phyloP scores from a whole-genome alignment of 2,113 vertebrate genomes.

The Eurystomus gularis region DNA sequence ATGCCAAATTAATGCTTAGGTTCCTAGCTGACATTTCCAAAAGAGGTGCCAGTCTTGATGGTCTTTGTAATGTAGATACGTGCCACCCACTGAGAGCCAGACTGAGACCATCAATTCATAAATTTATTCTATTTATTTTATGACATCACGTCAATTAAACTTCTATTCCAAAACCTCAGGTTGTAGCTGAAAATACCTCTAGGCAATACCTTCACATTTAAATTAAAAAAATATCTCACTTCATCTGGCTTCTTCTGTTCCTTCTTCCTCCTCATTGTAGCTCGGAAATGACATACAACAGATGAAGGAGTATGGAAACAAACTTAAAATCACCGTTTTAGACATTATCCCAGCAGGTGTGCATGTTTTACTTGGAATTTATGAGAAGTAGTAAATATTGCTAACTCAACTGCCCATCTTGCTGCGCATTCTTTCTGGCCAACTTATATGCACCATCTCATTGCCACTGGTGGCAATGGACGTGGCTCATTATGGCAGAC shows the following conservation, averaged over 20 bases:
- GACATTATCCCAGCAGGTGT: slow-evolving; percentile 37
- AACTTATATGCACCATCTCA: neutral
- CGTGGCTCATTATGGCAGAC: neutral
- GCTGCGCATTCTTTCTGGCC: neutral
- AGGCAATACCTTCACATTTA: slow-evolving; percentile 42
- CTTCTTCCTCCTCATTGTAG: slow-evolving; percentile 17
- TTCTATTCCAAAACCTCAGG: slow-evolving; percentile 31
- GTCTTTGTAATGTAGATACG: slow-evolving; percentile 53
- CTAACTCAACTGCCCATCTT: neutral
- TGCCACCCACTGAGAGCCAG: slow-evolving; percentile 66
- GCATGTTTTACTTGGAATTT: slow-evolving; percentile 30
- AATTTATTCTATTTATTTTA: slow-evolving; percentile 73
- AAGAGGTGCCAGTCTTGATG: slow-evolving; percentile 45
- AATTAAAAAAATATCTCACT: slow-evolving; percentile 52
- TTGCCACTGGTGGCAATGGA: neutral
- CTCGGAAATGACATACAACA: neutral
- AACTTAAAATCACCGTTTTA: neutral
- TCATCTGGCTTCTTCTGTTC: slow-evolving; percentile 46
- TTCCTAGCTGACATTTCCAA: slow-evolving; percentile 46
- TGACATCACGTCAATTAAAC: slow-evolving; percentile 70
- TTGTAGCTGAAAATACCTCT: slow-evolving; percentile 60
- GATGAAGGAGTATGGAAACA: slow-evolving; percentile 28
- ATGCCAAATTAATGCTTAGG: slow-evolving; percentile 36
- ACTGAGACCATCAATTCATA: slow-evolving; percentile 64
- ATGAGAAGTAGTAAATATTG: neutral